Percentiles rank a stretch among this genome's conserved stretches.
Evolutionary conservation across 2,113 vertebrate species (phyloP).

Genomic region (Labeo rohita): DNA sequence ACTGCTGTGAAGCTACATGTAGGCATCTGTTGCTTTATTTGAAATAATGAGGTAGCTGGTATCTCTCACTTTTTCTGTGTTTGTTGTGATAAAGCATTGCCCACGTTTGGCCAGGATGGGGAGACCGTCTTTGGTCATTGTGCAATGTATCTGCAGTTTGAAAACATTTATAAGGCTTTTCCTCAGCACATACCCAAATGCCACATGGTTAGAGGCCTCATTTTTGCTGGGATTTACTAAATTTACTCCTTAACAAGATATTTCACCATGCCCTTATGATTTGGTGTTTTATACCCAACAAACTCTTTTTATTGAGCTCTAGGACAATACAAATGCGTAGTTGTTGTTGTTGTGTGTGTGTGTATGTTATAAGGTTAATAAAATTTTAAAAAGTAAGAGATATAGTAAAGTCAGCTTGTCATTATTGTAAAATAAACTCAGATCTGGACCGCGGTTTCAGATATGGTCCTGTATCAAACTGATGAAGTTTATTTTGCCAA

Average conservation of each 20-base stretch:
- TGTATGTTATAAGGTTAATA: not conserved
- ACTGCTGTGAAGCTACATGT: not conserved
- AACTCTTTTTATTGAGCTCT: not conserved
- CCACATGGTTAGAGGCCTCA: not conserved
- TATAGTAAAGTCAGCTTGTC: not conserved
- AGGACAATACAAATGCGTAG: not conserved
- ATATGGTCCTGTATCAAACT: no score
- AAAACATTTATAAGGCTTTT: not conserved
- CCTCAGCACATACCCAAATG: not conserved
- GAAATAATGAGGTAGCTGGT: not conserved
- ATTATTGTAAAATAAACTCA: no score
- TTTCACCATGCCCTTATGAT: not conserved
- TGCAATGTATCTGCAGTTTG: not conserved
- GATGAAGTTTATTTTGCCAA: no score
- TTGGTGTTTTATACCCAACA: not conserved
- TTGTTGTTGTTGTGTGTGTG: not conserved
- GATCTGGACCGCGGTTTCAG: no score
- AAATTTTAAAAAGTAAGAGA: not conserved
- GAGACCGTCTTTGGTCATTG: not conserved
- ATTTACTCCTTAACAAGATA: not conserved
- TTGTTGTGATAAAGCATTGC: not conserved
- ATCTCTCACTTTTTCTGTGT: conserved; percentile 7
- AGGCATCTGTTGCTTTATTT: not conserved
- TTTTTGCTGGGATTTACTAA: not conserved
- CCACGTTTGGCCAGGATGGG: not conserved